A percentile compares a stretch with the other conserved stretches of the same genome.
Evolutionary conservation across 2,113 vertebrate genomes (phyloP).

Genomic region (Thymallus thymallus): DNA sequence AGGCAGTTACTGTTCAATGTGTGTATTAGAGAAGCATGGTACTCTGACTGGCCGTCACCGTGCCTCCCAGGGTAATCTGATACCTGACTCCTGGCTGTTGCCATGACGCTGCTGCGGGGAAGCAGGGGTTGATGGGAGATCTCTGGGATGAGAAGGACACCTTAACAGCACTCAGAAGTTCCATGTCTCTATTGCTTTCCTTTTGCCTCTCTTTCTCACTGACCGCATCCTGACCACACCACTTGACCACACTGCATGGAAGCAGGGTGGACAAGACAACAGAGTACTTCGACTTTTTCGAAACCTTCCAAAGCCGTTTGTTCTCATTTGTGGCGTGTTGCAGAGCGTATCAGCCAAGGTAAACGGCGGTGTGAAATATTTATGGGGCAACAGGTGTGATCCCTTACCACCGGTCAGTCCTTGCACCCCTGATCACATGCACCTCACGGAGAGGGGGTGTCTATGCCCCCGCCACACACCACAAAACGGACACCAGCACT

Average conservation of each 20-base stretch:
- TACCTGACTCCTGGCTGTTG: slow-evolving; percentile 59
- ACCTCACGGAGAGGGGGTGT: slow-evolving; percentile 74
- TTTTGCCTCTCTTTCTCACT: not conserved
- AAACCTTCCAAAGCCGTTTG: too few relatives aligned
- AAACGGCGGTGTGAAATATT: slow-evolving; percentile 55
- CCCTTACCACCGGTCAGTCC: slow-evolving; percentile 58
- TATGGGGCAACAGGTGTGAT: slow-evolving; percentile 50
- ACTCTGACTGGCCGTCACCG: not conserved
- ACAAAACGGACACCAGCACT: slow-evolving; percentile 76
- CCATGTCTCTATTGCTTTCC: not conserved
- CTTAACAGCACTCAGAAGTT: not conserved
- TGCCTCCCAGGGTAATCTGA: slow-evolving; percentile 51
- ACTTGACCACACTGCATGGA: not conserved
- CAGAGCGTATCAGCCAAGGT: slow-evolving; percentile 10
- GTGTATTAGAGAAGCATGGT: too few relatives aligned
- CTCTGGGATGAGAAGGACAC: slow-evolving; percentile 12
- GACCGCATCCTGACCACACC: not conserved
- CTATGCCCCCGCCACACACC: slow-evolving; percentile 70
- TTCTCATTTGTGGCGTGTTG: not conserved
- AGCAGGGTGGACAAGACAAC: not conserved
- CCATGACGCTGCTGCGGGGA: slow-evolving; percentile 51
- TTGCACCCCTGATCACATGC: slow-evolving; percentile 77
- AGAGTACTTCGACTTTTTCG: not conserved
- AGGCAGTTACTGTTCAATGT: too few relatives aligned
- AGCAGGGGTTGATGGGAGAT: slow-evolving; percentile 55